Percentiles rank a stretch among this genome's conserved stretches.
phyloP scores from a whole-genome alignment of 1,140 invertebrate genomes.

The Centruroides sculpturatus region DNA sequence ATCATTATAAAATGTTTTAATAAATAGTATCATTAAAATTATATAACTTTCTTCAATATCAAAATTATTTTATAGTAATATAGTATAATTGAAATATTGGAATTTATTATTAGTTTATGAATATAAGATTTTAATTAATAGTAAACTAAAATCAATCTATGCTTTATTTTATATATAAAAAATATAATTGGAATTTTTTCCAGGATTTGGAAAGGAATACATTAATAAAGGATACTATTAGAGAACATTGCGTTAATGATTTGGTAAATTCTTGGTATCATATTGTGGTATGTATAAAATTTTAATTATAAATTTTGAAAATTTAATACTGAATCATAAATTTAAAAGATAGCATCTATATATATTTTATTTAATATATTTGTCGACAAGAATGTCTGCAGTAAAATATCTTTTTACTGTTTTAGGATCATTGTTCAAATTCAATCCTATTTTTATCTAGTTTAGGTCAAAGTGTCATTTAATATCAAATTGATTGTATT shows the following conservation, averaged over 20 bases:
- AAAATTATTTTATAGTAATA: too few relatives aligned
- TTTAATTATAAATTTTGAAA: neutral
- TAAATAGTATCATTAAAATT: too few relatives aligned
- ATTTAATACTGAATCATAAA: neutral
- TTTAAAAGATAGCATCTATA: too few relatives aligned
- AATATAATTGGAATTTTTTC: neutral
- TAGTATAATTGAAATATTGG: too few relatives aligned
- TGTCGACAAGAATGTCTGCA: neutral
- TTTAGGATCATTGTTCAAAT: neutral
- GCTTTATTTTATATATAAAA: too few relatives aligned
- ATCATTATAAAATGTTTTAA: too few relatives aligned
- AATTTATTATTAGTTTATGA: too few relatives aligned
- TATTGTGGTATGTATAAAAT: conserved; percentile 34
- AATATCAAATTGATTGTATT: neutral
- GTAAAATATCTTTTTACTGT: neutral
- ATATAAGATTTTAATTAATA: too few relatives aligned
- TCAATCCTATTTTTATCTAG: too few relatives aligned
- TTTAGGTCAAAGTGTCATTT: neutral
- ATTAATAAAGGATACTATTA: conserved; percentile 40
- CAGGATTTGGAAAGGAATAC: conserved; percentile 37
- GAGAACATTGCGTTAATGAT: conserved; percentile 35
- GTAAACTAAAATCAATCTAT: too few relatives aligned
- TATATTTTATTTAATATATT: too few relatives aligned
- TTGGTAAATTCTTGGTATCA: conserved; percentile 41
- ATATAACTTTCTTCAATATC: too few relatives aligned